Base-by-base conservation (phyloP, 2,797 vertebrate species). In the Platalea minor region DNA sequence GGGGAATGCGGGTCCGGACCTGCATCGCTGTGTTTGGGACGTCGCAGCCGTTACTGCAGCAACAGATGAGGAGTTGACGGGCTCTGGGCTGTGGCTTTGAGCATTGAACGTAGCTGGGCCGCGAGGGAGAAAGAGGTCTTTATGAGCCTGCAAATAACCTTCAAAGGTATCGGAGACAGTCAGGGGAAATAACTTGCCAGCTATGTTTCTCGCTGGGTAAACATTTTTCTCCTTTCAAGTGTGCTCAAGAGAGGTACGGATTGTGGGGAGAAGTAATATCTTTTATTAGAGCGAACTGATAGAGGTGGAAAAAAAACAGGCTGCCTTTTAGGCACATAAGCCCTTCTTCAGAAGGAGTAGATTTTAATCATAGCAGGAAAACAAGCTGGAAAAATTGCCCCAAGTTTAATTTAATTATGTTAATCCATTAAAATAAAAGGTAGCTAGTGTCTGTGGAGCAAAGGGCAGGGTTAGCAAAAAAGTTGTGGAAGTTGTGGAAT, bases 161-260 rank as follows among this genome's bases (percentile, higher is more conserved):
- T 87, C 80, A 70, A 43, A 80, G 39, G 72, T 67, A 83, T 60
- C 0, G 1, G 15, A 92, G 88, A 68, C 61, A 82, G 84, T 35
- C 79, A 88, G 82, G 90, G 91, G 94, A 96, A 97, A 96, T 95
- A 97, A 96, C 84, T 93, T 83, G 84, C 84, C 87, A 95, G 79
- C 78, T 89, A 26, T 20, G 45, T 92, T 94, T 95, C 94, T 95
- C 28, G 51, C 92, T 89, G 84, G 81, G 54, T 92, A 95, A 95
- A 95, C 50, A 91, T 83, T 75, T 92, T 93, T 82, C 51, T 77
- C 35, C 79, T 96, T 94, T 94, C 69, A 97, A 80, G 87, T 91
- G 77, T 82, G 84, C 96, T 96, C 92, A 82, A 54, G 96, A 94
- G 94, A 92, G 84, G 81, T 57, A 35, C 2, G 14, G 67, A 16